Evolutionary conservation across 2,888 invertebrate species (phyloP).

Genomic region (Therioaphis trifolii): DNA sequence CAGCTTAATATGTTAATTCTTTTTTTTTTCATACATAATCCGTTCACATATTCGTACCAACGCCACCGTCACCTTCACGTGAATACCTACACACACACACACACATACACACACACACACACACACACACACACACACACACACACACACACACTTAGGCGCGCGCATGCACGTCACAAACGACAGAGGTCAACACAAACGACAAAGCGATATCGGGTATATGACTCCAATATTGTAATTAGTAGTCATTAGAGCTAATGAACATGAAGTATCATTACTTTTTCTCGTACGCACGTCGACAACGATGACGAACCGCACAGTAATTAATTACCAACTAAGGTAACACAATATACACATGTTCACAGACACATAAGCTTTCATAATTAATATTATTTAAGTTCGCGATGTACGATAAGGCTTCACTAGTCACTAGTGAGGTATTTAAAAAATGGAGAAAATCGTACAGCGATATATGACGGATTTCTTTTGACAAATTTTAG

Average conservation of each 20-base stretch:
- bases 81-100: background rate
- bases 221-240: slow-evolving; percentile 10
- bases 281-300: background rate
- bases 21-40: background rate
- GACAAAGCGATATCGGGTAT: background rate
- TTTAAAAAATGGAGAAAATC: no score
- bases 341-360: background rate
- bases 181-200: background rate
- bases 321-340: slow-evolving; percentile 4
- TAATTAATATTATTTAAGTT: background rate
- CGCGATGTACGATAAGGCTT: no score
- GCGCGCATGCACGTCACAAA: background rate
- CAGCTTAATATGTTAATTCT: background rate
- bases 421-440: no score
- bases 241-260: slow-evolving; percentile 5
- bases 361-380: background rate
- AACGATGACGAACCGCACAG: background rate
- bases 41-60: background rate
- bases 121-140: no score
- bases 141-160: background rate
- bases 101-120: background rate
- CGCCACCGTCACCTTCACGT: background rate
- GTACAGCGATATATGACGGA: no score
- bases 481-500: no score
- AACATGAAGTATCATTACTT: slow-evolving; percentile 13